Evolutionary conservation across 23 tunicate species (phyloP), one percentile per base, ranked within the genome.

Genomic region (Ciona savignyi): DNA sequence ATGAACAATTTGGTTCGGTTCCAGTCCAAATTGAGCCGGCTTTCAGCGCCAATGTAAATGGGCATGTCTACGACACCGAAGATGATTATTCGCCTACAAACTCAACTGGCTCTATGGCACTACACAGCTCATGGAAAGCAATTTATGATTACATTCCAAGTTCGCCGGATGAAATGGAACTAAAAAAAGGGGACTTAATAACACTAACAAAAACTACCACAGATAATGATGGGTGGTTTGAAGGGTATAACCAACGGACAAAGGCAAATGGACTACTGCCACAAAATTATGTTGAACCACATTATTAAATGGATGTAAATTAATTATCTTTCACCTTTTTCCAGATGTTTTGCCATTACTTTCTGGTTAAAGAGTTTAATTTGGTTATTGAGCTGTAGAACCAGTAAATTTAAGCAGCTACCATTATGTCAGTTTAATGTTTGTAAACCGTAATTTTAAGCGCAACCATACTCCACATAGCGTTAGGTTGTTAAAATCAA

Each of bases 221-320:
- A 22, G 69, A 15, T 1, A 68, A 74, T 33, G 70, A 74, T 51
- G 82, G 77, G 20, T 83, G 89, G 89, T 29, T 83, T 25, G 35
- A 70, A 2, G 82, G 82, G 0, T 24, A 35, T 11, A 83, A 83
- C 35, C 19, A 25, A 1, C 71, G 89, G 21, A 76, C 89, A 1
- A 70, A 70, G 15, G 21, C 22, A 70, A 63, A 35, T 4, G 82
- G 77, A 20, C 24, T 77, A 1, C 61, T 83, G 30, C 89, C 82
- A 19, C 2, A 29, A 34, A 83, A 77, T 34, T 83, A 77, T 34
- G 66, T 82, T n/a, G n/a, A n/a, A n/a, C n/a, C n/a, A n/a, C n/a
- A n/a, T n/a, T n/a, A n/a, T n/a, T n/a, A n/a, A n/a, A n/a, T n/a
- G n/a, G n/a, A n/a, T n/a, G n/a, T n/a, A n/a, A n/a, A n/a, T n/a